A percentile compares a stretch with the other conserved stretches of the same genome.
Evolutionary conservation across 2,888 invertebrate genomes (phyloP).

Genomic region (Tinea semifulvella): DNA sequence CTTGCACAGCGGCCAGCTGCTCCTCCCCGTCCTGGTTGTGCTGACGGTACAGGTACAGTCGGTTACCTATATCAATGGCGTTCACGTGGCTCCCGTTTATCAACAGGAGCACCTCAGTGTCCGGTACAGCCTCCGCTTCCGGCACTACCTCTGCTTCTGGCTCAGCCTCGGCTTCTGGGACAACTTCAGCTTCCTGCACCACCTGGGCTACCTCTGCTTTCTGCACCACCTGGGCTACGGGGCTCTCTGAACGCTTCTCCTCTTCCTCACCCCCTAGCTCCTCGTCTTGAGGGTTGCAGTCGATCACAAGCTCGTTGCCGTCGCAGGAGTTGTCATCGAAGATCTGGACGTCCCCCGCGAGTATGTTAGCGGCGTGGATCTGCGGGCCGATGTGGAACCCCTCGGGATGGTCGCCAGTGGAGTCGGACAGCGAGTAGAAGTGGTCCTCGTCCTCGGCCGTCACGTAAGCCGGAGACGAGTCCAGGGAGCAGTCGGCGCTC

Average conservation of each 20-base stretch:
- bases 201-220: slow-evolving; percentile 20
- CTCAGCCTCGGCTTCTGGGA: not conserved
- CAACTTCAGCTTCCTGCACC: slow-evolving; percentile 20
- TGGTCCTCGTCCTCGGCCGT: slow-evolving; percentile 55
- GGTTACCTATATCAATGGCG: slow-evolving; percentile 59
- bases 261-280: not conserved
- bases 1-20: slow-evolving; percentile 56
- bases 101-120: slow-evolving; percentile 52
- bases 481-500: slow-evolving; percentile 42
- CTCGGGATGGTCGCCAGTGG: slow-evolving; percentile 43
- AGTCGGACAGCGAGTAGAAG: slow-evolving; percentile 52
- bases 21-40: slow-evolving; percentile 39
- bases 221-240: not conserved
- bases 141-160: not conserved
- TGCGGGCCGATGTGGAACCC: slow-evolving; percentile 52
- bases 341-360: slow-evolving; percentile 58
- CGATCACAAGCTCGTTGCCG: slow-evolving; percentile 57
- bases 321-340: slow-evolving; percentile 64
- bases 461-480: slow-evolving; percentile 46
- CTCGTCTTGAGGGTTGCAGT: slow-evolving; percentile 37
- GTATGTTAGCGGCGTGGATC: slow-evolving; percentile 57
- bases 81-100: slow-evolving; percentile 60
- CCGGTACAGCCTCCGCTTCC: slow-evolving; percentile 21
- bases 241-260: not conserved
- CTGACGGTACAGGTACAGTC: slow-evolving; percentile 54